Percentiles rank a stretch among this genome's conserved stretches.
Conservation (phyloP, 2,113 vertebrate species). For the Poecile atricapillus region DNA sequence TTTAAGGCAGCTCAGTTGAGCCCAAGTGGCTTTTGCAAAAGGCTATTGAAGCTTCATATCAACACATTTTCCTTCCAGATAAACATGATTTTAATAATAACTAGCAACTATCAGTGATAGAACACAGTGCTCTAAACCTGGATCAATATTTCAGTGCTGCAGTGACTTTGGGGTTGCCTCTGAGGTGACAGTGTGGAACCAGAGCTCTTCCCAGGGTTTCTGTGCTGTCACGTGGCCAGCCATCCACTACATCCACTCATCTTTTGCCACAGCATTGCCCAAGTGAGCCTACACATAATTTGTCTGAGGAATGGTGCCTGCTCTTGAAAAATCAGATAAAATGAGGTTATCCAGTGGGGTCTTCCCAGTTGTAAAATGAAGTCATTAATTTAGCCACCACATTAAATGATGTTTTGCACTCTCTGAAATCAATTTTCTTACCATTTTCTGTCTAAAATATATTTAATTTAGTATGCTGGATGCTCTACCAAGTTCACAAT, state of each 20-base stretch:
- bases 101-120: background rate
- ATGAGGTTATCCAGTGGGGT: background rate
- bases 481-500: background rate
- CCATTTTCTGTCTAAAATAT: background rate
- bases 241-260: background rate
- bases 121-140: background rate
- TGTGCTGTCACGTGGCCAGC: background rate
- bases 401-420: background rate
- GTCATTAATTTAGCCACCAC: background rate
- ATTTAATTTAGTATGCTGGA: background rate
- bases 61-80: background rate
- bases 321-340: background rate
- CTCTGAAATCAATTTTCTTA: background rate
- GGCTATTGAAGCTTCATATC: background rate
- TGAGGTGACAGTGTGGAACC: background rate
- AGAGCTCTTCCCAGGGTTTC: background rate
- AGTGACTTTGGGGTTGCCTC: background rate
- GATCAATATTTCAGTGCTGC: background rate
- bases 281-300: background rate
- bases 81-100: background rate
- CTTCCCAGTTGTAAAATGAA: background rate
- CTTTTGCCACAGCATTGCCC: background rate
- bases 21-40: background rate
- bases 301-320: background rate
- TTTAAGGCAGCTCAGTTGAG: background rate